Evolutionary conservation across 2,113 vertebrate genomes (phyloP).

Genomic region (Oenanthe oenanthe): DNA sequence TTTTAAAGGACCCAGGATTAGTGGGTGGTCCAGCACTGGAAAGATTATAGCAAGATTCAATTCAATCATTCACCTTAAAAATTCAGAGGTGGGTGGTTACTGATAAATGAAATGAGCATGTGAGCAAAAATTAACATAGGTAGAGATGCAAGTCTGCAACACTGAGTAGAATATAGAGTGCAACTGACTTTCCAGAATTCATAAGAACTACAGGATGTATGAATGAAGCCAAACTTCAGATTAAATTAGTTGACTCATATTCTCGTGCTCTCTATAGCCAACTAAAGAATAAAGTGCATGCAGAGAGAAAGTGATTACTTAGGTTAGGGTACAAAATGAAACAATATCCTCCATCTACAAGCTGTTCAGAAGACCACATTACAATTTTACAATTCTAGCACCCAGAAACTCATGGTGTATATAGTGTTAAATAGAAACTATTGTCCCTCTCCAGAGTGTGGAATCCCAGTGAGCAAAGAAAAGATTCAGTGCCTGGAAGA

Average conservation of each 20-base stretch:
- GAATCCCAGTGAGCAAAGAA: not conserved
- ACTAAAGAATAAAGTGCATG: not conserved
- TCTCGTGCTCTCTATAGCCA: not conserved
- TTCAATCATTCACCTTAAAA: conserved; percentile 1
- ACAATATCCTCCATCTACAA: not conserved
- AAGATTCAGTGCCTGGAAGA: not conserved
- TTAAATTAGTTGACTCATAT: not conserved
- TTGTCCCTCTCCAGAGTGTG: not conserved
- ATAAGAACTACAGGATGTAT: not conserved
- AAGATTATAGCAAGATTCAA: not conserved
- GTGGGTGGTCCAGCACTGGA: conserved; percentile 8
- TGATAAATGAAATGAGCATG: not conserved
- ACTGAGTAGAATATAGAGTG: not conserved
- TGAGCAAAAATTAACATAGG: not conserved
- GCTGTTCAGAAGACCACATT: not conserved
- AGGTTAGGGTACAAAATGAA: not conserved
- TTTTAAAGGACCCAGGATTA: not conserved
- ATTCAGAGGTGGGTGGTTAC: not conserved
- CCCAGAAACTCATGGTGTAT: not conserved
- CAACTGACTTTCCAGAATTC: not conserved
- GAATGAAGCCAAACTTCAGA: not conserved
- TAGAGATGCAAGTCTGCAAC: not conserved
- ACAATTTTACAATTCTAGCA: not conserved
- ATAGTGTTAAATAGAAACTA: not conserved
- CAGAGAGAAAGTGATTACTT: not conserved